These are phyloP conservation scores for Neria commutata DNA, from an alignment of 2,888 invertebrate species.

Conservation along the genomic window DNA sequence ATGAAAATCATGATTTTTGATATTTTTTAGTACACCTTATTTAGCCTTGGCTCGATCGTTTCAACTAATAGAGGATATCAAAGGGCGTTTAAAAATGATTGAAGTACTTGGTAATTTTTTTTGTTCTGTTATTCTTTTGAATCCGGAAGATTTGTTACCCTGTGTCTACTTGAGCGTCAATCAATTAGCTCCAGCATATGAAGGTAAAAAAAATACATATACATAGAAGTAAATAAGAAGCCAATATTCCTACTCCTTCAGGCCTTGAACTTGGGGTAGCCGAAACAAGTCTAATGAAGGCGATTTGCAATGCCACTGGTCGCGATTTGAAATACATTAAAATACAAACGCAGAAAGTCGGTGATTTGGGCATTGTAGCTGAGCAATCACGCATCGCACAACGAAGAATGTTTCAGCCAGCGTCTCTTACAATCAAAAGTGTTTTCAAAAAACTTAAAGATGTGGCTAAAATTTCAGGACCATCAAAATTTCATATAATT, in stretches of 20 bases:
- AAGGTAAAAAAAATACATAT: conserved; percentile 66
- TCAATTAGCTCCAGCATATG: conserved; percentile 93
- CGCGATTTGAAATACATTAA: conserved; percentile 84
- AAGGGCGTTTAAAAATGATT: conserved; percentile 86
- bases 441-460: conserved; percentile 87
- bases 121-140: conserved; percentile 85
- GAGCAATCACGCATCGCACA: conserved; percentile 85
- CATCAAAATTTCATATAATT: conserved; percentile 87
- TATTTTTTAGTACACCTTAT: conserved; percentile 80
- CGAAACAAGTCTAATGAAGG: conserved; percentile 92
- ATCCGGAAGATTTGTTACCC: conserved; percentile 86
- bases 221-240: conserved; percentile 1
- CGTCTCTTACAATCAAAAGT: conserved; percentile 73
- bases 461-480: conserved; percentile 85
- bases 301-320: conserved; percentile 88
- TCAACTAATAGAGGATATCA: conserved; percentile 85
- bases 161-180: conserved; percentile 96
- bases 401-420: conserved; percentile 85
- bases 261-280: conserved; percentile 90
- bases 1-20: not conserved
- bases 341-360: conserved; percentile 66
- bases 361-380: conserved; percentile 92
- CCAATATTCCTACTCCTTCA: conserved; percentile 36
- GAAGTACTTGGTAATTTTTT: conserved; percentile 92
- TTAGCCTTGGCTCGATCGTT: conserved; percentile 89